phyloP scores from a whole-genome alignment of 2,113 vertebrate species.

The Nothocercus julius region DNA sequence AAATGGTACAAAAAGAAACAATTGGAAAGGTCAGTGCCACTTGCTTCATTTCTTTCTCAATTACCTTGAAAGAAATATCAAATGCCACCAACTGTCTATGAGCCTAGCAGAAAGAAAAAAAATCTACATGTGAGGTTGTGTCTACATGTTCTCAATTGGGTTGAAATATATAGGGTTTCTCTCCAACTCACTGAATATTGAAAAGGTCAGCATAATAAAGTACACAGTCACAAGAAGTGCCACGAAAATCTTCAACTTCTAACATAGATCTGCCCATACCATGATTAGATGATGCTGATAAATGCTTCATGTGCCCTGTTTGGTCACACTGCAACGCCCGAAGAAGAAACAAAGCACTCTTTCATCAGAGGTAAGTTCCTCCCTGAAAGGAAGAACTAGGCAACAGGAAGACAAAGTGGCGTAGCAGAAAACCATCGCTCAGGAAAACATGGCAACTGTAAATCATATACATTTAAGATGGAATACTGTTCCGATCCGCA shows the following conservation, averaged over 20 bases:
- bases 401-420: background rate
- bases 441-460: background rate
- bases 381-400: background rate
- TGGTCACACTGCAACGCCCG: background rate
- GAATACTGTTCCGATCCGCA: background rate
- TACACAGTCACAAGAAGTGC: accelerated
- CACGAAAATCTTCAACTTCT: background rate
- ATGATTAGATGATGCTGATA: background rate
- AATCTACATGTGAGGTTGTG: background rate
- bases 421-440: background rate
- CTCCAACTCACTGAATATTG: background rate
- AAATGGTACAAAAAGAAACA: background rate
- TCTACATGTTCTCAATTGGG: background rate
- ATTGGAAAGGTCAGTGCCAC: background rate
- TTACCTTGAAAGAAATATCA: background rate
- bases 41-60: background rate
- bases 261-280: background rate
- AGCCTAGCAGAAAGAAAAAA: background rate
- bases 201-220: background rate
- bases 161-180: background rate
- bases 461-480: background rate
- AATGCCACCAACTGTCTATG: background rate
- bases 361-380: background rate
- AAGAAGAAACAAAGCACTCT: background rate
- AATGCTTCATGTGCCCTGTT: background rate